A percentile compares a stretch with the other conserved stretches of the same genome.
These are phyloP conservation scores for Apolygus lucorum DNA, from an alignment of 1,140 invertebrate genomes.

Conservation along the genomic window DNA sequence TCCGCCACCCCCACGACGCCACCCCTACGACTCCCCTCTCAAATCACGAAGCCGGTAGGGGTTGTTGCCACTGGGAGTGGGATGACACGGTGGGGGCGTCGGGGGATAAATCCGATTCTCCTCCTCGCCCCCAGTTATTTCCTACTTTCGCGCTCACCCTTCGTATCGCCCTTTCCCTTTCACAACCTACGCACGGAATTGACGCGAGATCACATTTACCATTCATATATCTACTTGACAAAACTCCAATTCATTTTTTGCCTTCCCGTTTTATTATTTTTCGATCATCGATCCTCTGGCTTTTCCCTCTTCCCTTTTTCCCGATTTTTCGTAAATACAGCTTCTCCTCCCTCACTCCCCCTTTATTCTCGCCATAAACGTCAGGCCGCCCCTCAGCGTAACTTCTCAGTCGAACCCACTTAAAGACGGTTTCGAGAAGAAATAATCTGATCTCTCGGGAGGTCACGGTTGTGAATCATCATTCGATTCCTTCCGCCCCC, in stretches of 20 bases:
- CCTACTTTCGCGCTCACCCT: background rate
- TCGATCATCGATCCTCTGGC: background rate
- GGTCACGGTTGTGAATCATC: too few relatives aligned
- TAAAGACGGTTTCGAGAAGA: too few relatives aligned
- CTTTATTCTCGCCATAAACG: too few relatives aligned
- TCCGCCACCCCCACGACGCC: too few relatives aligned
- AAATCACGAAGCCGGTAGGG: background rate
- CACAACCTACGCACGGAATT: background rate
- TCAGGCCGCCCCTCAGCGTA: too few relatives aligned
- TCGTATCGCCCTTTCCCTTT: constrained; percentile 1
- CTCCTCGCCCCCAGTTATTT: background rate
- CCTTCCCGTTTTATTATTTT: background rate
- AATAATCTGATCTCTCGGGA: too few relatives aligned
- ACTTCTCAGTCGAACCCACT: too few relatives aligned
- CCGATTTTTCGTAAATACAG: too few relatives aligned
- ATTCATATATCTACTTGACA: background rate
- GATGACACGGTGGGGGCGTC: background rate
- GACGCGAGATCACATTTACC: background rate
- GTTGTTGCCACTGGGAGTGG: background rate
- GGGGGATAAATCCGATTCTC: background rate
- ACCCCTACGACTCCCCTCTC: background rate
- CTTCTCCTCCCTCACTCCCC: too few relatives aligned
- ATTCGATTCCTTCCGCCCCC: too few relatives aligned
- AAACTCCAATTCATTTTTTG: background rate
- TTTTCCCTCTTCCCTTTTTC: background rate